Conservation (phyloP, 2,797 vertebrate genomes). For the Neosalanx taihuensis region DNA sequence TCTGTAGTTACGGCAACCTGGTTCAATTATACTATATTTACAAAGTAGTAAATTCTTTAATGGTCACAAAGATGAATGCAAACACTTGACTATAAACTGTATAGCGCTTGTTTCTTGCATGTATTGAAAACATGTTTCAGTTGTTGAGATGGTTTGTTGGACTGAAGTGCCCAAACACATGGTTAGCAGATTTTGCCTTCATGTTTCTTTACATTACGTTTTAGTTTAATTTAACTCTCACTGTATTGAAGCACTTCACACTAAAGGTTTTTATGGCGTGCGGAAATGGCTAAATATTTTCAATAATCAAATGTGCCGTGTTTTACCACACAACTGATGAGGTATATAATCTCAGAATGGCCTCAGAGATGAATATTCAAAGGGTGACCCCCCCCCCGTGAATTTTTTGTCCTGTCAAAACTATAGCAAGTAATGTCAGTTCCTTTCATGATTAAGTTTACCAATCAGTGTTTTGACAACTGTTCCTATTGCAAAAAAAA, state of each 20-base stretch:
- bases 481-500: constrained; percentile 35
- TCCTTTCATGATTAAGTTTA: constrained; percentile 4
- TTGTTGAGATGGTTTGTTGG: constrained; percentile 13
- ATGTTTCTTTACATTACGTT: constrained; percentile 8
- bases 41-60: no score
- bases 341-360: constrained; percentile 17
- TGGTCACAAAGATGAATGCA: not conserved
- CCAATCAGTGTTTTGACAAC: constrained; percentile 39
- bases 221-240: not conserved
- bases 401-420: no score
- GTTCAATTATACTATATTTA: no score
- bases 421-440: no score
- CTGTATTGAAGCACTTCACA: constrained; percentile 18
- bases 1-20: no score
- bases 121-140: not conserved
- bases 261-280: not conserved
- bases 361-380: constrained; percentile 15
- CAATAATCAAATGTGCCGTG: constrained; percentile 28
- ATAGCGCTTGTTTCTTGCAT: not conserved
- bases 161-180: constrained; percentile 29
- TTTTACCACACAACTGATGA: constrained; percentile 18
- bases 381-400: not conserved
- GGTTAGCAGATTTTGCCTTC: not conserved
- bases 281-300: not conserved
- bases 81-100: not conserved